A percentile compares a stretch with the other conserved stretches of the same genome.
Conservation (phyloP, 2,113 vertebrate genomes). For the Oreotragus oreotragus region DNA sequence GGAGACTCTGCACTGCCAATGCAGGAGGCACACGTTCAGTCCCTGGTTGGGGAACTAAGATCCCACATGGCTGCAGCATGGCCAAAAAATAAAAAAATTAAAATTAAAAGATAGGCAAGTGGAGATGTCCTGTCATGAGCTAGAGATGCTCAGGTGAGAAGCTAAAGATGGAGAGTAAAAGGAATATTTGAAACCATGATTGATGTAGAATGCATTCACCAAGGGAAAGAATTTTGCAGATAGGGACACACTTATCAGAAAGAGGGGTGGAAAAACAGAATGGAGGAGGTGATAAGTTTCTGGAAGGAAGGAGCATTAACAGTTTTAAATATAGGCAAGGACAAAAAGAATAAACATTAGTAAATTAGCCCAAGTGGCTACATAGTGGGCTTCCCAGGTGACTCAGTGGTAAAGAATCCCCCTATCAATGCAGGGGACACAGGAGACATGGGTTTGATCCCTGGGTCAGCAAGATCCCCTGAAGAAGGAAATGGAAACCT, state of each 20-base stretch:
- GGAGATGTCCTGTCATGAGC: neutral
- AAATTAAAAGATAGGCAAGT: neutral
- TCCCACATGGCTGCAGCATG: neutral
- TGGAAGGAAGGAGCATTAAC: neutral
- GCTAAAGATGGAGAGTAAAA: neutral
- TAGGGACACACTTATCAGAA: neutral
- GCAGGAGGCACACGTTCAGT: neutral
- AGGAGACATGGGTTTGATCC: neutral
- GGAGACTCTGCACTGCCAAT: neutral
- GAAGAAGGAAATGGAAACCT: neutral
- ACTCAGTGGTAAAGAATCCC: neutral
- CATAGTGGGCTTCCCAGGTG: neutral
- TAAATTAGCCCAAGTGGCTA: neutral
- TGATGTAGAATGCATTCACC: neutral
- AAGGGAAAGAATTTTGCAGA: neutral
- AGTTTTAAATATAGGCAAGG: constrained; percentile 23
- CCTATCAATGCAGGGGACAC: neutral
- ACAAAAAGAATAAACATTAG: neutral
- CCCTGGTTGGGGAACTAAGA: neutral
- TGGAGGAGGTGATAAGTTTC: neutral
- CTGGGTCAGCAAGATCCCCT: neutral
- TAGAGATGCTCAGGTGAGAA: neutral
- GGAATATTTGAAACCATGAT: neutral
- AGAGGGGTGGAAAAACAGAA: neutral
- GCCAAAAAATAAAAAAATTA: neutral